phyloP scores from a whole-genome alignment of 1,140 invertebrate species.

The Gryllus bimaculatus region DNA sequence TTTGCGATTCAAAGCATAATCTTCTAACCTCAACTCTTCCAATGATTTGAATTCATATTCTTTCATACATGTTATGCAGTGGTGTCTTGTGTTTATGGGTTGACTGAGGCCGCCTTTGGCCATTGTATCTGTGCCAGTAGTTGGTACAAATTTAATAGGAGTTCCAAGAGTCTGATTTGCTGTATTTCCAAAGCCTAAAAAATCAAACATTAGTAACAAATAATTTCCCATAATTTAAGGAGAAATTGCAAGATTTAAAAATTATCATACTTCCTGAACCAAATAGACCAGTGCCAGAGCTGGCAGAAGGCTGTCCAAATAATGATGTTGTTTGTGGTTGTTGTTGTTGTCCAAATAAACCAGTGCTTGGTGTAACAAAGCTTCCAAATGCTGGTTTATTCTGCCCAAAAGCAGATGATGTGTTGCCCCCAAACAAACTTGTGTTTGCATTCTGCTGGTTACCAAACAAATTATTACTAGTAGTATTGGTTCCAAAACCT shows the following conservation, averaged over 20 bases:
- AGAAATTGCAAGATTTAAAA: neutral
- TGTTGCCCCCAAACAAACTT: slow-evolving; percentile 13
- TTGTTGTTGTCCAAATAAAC: slow-evolving; percentile 40
- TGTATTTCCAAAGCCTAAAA: slow-evolving; percentile 20
- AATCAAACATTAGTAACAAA: neutral
- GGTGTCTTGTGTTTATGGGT: slow-evolving; percentile 82
- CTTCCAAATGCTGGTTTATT: slow-evolving; percentile 27
- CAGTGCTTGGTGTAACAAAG: slow-evolving; percentile 25
- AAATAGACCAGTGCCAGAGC: slow-evolving; percentile 42
- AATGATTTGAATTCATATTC: slow-evolving; percentile 92
- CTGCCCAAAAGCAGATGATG: slow-evolving; percentile 28
- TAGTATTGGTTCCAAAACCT: slow-evolving; percentile 15
- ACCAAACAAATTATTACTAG: slow-evolving; percentile 22
- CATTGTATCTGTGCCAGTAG: slow-evolving; percentile 82
- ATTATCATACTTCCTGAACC: slow-evolving; percentile 28
- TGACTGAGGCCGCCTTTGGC: slow-evolving; percentile 73
- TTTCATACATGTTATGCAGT: slow-evolving; percentile 96
- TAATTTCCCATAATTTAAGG: neutral
- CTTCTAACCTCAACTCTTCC: slow-evolving; percentile 87
- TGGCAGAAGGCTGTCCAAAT: slow-evolving; percentile 44
- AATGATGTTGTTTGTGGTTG: slow-evolving; percentile 35
- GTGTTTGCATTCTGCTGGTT: slow-evolving; percentile 25
- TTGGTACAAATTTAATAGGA: slow-evolving; percentile 75
- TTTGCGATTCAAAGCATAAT: slow-evolving; percentile 84
- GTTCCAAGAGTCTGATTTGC: slow-evolving; percentile 45